A percentile compares a stretch with the other conserved stretches of the same genome.
Conservation (phyloP, 2,113 vertebrate genomes). For the Muscicapa adusta region DNA sequence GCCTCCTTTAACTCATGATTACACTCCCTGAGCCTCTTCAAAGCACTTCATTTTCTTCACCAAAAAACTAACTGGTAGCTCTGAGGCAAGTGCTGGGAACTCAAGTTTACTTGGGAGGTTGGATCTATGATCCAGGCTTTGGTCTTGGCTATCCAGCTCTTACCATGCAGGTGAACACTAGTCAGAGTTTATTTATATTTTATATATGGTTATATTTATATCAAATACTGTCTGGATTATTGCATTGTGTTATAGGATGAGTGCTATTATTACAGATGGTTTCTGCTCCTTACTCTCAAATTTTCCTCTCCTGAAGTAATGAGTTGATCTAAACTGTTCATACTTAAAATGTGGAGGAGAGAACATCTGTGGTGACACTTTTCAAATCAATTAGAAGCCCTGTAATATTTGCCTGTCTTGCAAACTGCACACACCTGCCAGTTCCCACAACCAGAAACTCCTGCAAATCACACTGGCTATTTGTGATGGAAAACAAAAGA, state of each 20-base stretch:
- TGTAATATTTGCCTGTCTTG: neutral
- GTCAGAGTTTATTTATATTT: neutral
- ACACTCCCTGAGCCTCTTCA: neutral
- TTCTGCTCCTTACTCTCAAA: neutral
- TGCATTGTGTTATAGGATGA: neutral
- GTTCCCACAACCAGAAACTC: fast-evolving
- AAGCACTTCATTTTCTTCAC: neutral
- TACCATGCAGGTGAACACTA: neutral
- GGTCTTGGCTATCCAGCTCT: neutral
- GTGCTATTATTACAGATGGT: neutral
- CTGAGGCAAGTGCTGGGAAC: neutral
- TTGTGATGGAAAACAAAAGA: neutral
- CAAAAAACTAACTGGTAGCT: neutral
- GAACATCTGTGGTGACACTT: neutral
- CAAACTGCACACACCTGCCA: neutral
- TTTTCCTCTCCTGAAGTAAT: neutral
- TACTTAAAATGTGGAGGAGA: neutral
- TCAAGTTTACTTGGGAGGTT: neutral
- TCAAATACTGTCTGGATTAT: neutral
- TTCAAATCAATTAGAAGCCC: neutral
- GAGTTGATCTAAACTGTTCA: neutral
- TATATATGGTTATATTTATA: neutral
- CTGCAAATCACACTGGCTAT: neutral
- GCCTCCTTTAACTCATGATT: neutral
- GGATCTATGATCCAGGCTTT: neutral